Conservation (phyloP, 2,113 vertebrate genomes). For the Guaruba guarouba region DNA sequence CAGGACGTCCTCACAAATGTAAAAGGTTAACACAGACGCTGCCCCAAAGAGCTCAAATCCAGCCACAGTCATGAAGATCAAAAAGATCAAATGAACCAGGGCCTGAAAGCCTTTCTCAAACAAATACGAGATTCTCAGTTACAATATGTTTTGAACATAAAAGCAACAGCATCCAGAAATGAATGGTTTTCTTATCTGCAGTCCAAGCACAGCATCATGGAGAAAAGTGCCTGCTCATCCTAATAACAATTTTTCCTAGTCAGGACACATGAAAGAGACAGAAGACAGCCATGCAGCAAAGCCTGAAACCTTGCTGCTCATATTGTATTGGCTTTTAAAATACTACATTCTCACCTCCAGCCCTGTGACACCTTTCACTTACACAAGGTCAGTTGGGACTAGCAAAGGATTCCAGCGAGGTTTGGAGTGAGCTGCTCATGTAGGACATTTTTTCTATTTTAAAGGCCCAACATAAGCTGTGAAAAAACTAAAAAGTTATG, state of each 20-base stretch:
- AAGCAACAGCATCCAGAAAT: background rate
- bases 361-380: background rate
- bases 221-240: background rate
- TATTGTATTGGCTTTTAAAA: background rate
- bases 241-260: background rate
- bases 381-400: background rate
- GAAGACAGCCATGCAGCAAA: background rate
- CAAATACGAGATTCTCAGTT: background rate
- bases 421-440: background rate
- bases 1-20: background rate
- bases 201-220: accelerated
- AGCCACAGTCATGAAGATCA: background rate
- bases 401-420: background rate
- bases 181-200: background rate
- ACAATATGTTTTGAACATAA: background rate
- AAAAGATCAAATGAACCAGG: background rate
- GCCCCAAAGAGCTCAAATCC: background rate
- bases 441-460: background rate
- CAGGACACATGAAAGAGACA: background rate
- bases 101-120: background rate
- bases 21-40: background rate
- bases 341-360: background rate
- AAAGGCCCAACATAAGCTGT: background rate
- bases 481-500: background rate
- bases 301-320: background rate